Percentiles rank a stretch among this genome's conserved stretches.
These are phyloP conservation scores for Bubo blakistoni DNA, from an alignment of 2,113 vertebrate genomes.

Conservation along the genomic window DNA sequence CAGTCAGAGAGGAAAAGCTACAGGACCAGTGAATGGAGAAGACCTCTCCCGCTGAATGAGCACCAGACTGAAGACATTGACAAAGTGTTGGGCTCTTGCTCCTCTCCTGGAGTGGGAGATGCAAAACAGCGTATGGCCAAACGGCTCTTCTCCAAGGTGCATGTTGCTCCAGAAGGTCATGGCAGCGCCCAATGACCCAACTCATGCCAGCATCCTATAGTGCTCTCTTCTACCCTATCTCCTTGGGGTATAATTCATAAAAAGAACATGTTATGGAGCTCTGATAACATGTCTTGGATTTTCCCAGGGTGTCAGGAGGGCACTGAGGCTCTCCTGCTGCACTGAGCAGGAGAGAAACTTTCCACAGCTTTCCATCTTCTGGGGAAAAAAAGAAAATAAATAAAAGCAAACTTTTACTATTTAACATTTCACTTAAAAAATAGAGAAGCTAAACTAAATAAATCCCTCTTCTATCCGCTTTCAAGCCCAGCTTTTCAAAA, in stretches of 20 bases:
- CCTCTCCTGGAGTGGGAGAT: not conserved
- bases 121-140: not conserved
- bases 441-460: not conserved
- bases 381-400: not conserved
- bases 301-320: fast-evolving
- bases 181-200: not conserved
- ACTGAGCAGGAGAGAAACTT: not conserved
- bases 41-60: not conserved
- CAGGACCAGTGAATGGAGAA: not conserved
- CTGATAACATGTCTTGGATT: not conserved
- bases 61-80: not conserved
- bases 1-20: not conserved
- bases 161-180: not conserved
- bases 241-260: not conserved
- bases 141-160: not conserved
- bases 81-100: not conserved
- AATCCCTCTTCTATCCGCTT: not conserved
- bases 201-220: not conserved
- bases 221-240: not conserved
- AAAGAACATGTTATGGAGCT: not conserved
- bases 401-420: not conserved
- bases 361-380: not conserved
- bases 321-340: not conserved
- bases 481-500: not conserved
- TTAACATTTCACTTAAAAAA: conserved; percentile 24